Conservation (phyloP, 2,113 vertebrate genomes). For the Theristicus caerulescens region DNA sequence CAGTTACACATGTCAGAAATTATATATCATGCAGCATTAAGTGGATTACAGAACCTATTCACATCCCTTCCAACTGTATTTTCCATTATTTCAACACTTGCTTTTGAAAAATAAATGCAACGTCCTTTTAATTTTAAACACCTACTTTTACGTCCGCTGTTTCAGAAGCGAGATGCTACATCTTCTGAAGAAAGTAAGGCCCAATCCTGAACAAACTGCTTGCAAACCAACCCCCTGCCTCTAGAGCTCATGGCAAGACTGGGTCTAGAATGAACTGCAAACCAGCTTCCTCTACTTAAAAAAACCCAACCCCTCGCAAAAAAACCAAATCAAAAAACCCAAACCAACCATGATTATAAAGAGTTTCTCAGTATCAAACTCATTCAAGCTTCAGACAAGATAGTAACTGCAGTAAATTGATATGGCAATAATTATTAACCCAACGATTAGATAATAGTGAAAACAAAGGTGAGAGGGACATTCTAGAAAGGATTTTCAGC, state of each 20-base stretch:
- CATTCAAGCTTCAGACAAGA: neutral
- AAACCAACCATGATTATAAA: neutral
- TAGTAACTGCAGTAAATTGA: neutral
- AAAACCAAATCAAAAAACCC: too few relatives aligned
- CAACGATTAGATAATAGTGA: neutral
- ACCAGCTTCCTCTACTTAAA: neutral
- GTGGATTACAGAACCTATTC: neutral
- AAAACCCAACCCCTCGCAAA: neutral
- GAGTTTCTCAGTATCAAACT: neutral
- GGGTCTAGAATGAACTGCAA: neutral
- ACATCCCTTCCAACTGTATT: neutral
- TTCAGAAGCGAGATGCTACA: neutral
- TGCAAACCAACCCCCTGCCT: neutral
- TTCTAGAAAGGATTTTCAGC: neutral
- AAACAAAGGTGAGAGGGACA: neutral
- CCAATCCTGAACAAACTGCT: neutral
- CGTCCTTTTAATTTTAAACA: neutral
- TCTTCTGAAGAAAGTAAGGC: neutral
- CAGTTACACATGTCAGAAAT: neutral
- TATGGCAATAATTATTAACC: neutral
- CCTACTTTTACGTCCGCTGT: neutral
- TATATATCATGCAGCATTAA: neutral
- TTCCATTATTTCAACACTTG: neutral
- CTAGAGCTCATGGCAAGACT: neutral
- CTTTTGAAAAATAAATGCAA: neutral